Evolutionary conservation across 1,140 invertebrate genomes (phyloP).

Genomic region (Drosophila sucinea): DNA sequence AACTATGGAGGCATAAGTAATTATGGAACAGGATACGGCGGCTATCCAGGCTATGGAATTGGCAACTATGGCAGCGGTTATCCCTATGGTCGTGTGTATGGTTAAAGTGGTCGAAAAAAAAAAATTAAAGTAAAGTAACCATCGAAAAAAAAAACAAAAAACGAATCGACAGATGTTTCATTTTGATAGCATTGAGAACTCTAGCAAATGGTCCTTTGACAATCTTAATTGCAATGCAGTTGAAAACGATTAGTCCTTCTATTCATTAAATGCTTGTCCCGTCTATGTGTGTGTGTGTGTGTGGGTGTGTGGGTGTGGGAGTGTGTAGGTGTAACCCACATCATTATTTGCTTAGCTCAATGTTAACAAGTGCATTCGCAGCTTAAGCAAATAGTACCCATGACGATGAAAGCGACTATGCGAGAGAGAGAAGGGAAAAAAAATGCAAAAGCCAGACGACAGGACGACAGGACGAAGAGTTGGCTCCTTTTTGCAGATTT

Average conservation of each 20-base stretch:
- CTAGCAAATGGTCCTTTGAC: conserved; percentile 55
- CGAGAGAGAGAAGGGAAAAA: not conserved
- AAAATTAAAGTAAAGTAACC: conserved; percentile 24
- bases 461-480: conserved; percentile 25
- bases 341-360: conserved; percentile 72
- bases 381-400: conserved; percentile 71
- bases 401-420: conserved; percentile 11
- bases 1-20: conserved; percentile 18
- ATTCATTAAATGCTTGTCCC: conserved; percentile 64
- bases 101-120: conserved; percentile 35
- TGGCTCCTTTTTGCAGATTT: conserved; percentile 72
- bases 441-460: not conserved
- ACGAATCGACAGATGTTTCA: conserved; percentile 23
- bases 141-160: conserved; percentile 28
- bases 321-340: conserved; percentile 41
- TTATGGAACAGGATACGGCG: conserved; percentile 31
- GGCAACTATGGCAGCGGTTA: conserved; percentile 45
- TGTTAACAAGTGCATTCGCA: conserved; percentile 62
- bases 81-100: conserved; percentile 40
- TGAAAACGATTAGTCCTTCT: conserved; percentile 74
- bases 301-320: conserved; percentile 19
- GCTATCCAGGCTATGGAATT: conserved; percentile 56
- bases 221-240: conserved; percentile 59
- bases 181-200: conserved; percentile 34
- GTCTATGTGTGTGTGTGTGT: not conserved